phyloP scores from a whole-genome alignment of 2,888 invertebrate species.

The Drosophila buzzatii region DNA sequence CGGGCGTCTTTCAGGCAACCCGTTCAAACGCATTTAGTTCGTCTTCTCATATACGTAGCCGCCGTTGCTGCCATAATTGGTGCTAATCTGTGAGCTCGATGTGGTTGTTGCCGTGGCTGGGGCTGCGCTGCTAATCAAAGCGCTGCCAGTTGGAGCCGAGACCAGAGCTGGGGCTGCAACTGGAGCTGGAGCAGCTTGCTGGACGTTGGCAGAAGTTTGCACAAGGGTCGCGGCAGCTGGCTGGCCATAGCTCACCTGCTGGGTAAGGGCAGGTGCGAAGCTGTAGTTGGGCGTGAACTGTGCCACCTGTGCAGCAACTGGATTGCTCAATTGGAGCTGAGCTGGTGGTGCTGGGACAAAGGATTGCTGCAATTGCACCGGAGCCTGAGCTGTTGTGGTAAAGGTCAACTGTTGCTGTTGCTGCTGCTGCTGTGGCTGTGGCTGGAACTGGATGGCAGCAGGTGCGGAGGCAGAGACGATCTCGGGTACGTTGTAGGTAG shows the following conservation, averaged over 20 bases:
- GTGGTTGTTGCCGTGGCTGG: conserved; percentile 1
- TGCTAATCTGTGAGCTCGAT: conserved; percentile 47
- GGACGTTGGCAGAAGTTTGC: conserved; percentile 14
- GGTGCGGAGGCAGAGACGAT: conserved; percentile 26
- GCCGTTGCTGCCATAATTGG: conserved; percentile 73
- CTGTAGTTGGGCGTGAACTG: conserved; percentile 31
- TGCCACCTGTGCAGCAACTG: conserved; percentile 13
- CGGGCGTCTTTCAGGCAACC: conserved; percentile 36
- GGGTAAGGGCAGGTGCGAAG: conserved; percentile 28
- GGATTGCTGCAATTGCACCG: conserved; percentile 31
- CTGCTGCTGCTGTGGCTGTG: conserved; percentile 17
- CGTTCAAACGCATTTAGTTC: conserved; percentile 53
- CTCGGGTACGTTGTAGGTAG: conserved; percentile 33
- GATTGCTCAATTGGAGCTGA: conserved; percentile 18
- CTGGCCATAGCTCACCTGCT: conserved; percentile 29
- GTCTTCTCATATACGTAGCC: conserved; percentile 73
- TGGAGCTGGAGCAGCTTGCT: conserved; percentile 19
- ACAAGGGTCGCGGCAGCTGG: conserved; percentile 27
- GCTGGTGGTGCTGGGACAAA: conserved; percentile 18
- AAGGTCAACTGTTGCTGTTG: conserved; percentile 13
- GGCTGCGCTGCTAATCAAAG: conserved; percentile 21
- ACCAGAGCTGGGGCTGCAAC: conserved; percentile 21
- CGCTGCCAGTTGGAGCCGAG: conserved; percentile 15
- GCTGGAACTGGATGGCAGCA: conserved; percentile 20
- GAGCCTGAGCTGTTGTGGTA: conserved; percentile 28